Evolutionary conservation across 2,888 invertebrate genomes (phyloP), one percentile per base, ranked within the genome.

Genomic region (Diadegma fenestrale): DNA sequence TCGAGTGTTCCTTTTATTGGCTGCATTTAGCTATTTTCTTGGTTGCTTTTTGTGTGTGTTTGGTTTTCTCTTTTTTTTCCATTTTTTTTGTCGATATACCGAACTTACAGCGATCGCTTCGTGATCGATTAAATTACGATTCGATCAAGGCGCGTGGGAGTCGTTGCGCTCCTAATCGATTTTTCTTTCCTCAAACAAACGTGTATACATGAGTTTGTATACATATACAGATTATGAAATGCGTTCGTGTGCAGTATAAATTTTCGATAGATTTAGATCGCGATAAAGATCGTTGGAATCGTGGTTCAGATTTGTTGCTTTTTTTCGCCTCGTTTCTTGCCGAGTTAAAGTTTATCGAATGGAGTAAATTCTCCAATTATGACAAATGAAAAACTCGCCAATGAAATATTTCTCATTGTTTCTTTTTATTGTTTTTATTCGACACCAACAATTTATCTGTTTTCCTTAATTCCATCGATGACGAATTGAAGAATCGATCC

Each of bases 121-220:
- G 84, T 78, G 77, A 78, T 84, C 84, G 80, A 81, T 84, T 84
- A 81, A 84, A 84, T 80, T 81, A 72, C 80, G 72, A 78, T 81
- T 78, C 54, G 54, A 68, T 68, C 77, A 68, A 17, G 66, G 37
- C 72, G 80, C 80, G 80, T 84, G 80, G 76, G 80, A 80, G 80
- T 76, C 37, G 58, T 73, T 80, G 33, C 45, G 76, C 61, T 71
- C 61, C 45, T 51, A 68, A 80, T 80, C 77, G 64, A 58, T 83
- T 83, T 83, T 73, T 26, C 41, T 26, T 45, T 45, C 45, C 77
- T 78, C 45, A 43, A 22, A 41, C 10, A 77, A 51, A 58, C 22
- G 6, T 41, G n/a, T 54, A n/a, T n/a, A n/a, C n/a, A n/a, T 37
- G 54, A 22, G 14, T 26, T 10, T 17, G 17, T 73, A 58, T 73